A percentile compares a stretch with the other conserved stretches of the same genome.
phyloP scores from a whole-genome alignment of 2,888 invertebrate species.

The Orthosia incerta region DNA sequence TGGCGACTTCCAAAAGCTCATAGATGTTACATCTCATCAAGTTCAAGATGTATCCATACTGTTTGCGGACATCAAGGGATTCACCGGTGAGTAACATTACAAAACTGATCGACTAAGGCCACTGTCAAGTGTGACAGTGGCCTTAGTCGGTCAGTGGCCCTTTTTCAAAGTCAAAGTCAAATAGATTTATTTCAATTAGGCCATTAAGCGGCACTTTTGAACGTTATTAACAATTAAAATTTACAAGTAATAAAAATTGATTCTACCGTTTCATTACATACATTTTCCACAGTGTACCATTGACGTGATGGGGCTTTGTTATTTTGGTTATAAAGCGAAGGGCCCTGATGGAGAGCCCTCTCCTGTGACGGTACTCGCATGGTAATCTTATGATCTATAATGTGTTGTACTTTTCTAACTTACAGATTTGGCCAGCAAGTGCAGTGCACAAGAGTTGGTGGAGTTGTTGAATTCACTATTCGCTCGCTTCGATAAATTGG shows the following conservation, averaged over 20 bases:
- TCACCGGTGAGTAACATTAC: slow-evolving; percentile 92
- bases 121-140: too few species aligned
- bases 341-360: too few species aligned
- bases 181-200: too few species aligned
- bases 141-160: too few species aligned
- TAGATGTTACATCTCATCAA: slow-evolving; percentile 94
- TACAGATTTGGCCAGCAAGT: slow-evolving; percentile 95
- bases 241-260: too few species aligned
- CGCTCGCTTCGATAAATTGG: slow-evolving; percentile 97
- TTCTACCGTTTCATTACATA: too few species aligned
- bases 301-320: too few species aligned
- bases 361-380: background rate
- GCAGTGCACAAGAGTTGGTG: slow-evolving; percentile 97
- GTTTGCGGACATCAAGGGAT: slow-evolving; percentile 98
- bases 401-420: background rate
- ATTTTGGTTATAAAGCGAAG: too few species aligned
- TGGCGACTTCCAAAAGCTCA: slow-evolving; percentile 95
- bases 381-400: background rate
- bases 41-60: slow-evolving; percentile 99
- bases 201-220: too few species aligned
- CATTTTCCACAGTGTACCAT: too few species aligned
- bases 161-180: too few species aligned
- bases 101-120: background rate
- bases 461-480: slow-evolving; percentile 97
- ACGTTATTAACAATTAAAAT: too few species aligned